Percentiles rank a stretch among this genome's conserved stretches.
phyloP scores from a whole-genome alignment of 2,888 invertebrate species.

The Homarus gammarus region DNA sequence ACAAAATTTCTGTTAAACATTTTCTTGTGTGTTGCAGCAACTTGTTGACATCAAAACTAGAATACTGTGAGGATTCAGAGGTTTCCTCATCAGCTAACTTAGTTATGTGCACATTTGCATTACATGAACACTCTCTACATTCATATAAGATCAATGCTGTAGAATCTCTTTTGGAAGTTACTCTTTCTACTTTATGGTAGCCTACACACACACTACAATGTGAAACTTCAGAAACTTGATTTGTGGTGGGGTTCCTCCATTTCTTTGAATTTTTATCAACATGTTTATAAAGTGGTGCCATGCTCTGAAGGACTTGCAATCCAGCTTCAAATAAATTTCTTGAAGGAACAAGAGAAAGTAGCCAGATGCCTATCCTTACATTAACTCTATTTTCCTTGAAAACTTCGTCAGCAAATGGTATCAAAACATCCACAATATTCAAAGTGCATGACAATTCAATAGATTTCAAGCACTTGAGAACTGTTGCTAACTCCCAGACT shows the following conservation, averaged over 20 bases:
- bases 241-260: background rate
- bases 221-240: background rate
- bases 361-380: background rate
- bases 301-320: conserved; percentile 5
- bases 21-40: background rate
- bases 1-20: background rate
- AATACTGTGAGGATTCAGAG: background rate
- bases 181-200: background rate
- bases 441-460: background rate
- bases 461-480: background rate
- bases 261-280: background rate
- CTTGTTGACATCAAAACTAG: background rate
- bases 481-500: conserved; percentile 37
- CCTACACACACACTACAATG: background rate
- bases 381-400: background rate
- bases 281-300: conserved; percentile 6
- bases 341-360: conserved; percentile 22
- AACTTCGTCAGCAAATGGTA: conserved; percentile 8
- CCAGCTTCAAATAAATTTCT: conserved; percentile 23
- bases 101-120: background rate
- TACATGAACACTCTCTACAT: conserved; percentile 3
- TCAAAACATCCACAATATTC: background rate
- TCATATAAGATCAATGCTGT: background rate
- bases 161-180: background rate
- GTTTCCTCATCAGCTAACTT: background rate